phyloP scores from a whole-genome alignment of 2,113 vertebrate species.

The Myanophis thanlyinensis region DNA sequence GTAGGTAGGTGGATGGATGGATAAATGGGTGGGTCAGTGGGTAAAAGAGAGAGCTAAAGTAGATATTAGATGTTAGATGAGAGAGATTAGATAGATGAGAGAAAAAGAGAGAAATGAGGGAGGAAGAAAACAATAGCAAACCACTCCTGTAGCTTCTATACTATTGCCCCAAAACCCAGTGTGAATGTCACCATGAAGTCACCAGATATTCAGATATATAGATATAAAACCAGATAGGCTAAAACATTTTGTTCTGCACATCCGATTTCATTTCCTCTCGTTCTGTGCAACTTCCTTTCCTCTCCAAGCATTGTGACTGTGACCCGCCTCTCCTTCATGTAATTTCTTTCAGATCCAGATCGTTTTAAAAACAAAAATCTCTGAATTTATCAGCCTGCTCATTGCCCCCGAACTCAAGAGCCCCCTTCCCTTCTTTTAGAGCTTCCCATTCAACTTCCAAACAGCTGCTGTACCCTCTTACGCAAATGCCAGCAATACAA shows the following conservation, averaged over 20 bases:
- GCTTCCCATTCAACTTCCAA: background rate
- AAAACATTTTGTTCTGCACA: background rate
- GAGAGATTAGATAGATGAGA: background rate
- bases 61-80: no score
- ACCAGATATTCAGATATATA: background rate
- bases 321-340: background rate
- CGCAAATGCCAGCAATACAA: background rate
- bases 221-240: background rate
- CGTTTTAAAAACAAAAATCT: conserved; percentile 85
- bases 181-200: background rate
- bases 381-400: conserved; percentile 82
- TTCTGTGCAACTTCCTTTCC: background rate
- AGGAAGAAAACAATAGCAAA: background rate
- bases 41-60: no score
- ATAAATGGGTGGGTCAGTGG: no score
- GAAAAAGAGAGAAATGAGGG: background rate
- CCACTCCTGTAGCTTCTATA: no score
- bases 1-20: no score
- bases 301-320: background rate
- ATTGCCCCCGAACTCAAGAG: conserved; percentile 62
- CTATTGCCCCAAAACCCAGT: background rate
- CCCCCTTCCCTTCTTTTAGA: background rate
- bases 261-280: background rate
- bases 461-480: background rate
- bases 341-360: conserved; percentile 76